Evolutionary conservation across 2,113 vertebrate species (phyloP).

Genomic region (Chloropsis cyanopogon): DNA sequence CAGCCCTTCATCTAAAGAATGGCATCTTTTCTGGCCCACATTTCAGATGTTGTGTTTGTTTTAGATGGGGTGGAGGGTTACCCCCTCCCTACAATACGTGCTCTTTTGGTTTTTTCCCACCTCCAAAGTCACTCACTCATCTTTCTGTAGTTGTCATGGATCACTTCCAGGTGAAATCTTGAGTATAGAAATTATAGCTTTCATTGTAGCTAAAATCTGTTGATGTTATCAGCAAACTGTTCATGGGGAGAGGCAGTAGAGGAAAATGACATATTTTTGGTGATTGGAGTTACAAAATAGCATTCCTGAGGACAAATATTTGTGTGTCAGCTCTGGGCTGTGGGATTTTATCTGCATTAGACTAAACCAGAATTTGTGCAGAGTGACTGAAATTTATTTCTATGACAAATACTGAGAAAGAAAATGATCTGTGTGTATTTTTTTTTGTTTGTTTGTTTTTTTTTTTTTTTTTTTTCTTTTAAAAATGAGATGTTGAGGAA

Average conservation of each 20-base stretch:
- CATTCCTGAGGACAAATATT: background rate
- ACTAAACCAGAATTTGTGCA: background rate
- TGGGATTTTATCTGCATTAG: background rate
- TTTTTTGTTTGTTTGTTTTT: background rate
- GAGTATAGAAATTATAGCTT: slow-evolving; percentile 12
- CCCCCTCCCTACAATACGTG: background rate
- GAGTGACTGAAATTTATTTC: background rate
- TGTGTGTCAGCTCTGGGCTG: background rate
- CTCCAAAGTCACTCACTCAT: background rate
- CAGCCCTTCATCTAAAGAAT: background rate
- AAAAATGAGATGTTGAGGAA: background rate
- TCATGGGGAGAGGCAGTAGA: background rate
- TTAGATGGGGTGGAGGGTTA: background rate
- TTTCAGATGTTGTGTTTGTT: background rate
- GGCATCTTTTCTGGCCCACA: background rate
- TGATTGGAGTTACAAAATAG: background rate
- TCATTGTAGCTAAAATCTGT: slow-evolving; percentile 21
- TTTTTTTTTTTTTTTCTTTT: background rate
- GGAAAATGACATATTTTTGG: slow-evolving; percentile 1
- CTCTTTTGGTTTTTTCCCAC: background rate
- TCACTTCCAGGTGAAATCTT: slow-evolving; percentile 41
- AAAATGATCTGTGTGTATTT: background rate
- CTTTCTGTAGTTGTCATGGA: background rate
- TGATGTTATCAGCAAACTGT: background rate
- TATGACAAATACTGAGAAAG: background rate